Percentiles rank a stretch among this genome's conserved stretches.
Conservation (phyloP, 2,113 vertebrate species). For the Tragelaphus scriptus region DNA sequence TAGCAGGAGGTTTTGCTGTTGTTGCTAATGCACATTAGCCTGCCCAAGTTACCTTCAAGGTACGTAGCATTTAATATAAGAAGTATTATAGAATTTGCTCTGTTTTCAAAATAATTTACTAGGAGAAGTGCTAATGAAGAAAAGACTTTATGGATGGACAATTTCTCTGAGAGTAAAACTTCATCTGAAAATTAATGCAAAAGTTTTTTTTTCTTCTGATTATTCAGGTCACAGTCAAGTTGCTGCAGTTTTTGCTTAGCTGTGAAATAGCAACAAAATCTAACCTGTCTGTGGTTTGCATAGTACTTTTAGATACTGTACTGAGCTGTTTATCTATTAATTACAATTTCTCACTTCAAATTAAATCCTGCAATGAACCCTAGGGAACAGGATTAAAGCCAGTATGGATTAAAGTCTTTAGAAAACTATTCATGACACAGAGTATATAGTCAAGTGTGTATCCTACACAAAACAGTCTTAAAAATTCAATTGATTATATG, state of each 20-base stretch:
- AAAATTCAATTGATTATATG: conserved; percentile 17
- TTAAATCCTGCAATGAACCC: background rate
- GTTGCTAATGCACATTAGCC: background rate
- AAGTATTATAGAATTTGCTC: background rate
- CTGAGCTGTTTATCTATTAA: background rate
- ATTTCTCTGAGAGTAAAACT: conserved; percentile 22
- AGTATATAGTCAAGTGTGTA: background rate
- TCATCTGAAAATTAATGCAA: conserved; percentile 45
- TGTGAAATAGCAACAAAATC: conserved; percentile 20
- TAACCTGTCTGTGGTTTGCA: background rate
- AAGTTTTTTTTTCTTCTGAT: background rate
- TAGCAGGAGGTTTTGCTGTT: background rate
- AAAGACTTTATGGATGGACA: background rate
- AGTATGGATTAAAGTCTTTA: background rate
- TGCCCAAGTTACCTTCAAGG: background rate
- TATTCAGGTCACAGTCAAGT: conserved; percentile 33
- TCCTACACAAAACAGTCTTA: background rate
- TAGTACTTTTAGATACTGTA: background rate
- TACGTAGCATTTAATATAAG: background rate
- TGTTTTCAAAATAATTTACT: conserved; percentile 31
- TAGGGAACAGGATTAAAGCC: background rate
- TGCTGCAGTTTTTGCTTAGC: background rate
- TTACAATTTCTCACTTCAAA: background rate
- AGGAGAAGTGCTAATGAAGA: background rate
- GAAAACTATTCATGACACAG: background rate